Base-by-base conservation (phyloP, 37 sponge, comb jelly and placozoan genomes). In the Aphrocallistes beatrix region DNA sequence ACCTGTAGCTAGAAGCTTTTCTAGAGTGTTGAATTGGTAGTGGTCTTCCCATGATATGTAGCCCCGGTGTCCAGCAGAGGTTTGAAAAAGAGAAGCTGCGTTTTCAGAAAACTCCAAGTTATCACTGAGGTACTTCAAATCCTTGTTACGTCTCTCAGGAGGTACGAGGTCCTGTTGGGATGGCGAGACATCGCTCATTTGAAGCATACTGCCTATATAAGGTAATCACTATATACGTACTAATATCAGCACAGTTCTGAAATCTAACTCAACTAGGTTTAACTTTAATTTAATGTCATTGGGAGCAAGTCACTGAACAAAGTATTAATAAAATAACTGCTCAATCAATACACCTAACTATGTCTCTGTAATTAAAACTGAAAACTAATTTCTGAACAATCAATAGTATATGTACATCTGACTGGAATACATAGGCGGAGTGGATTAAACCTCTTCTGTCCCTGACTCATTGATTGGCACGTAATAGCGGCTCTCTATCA, bases 391-490 rank as follows among this genome's bases (percentile, higher is more conserved):
- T n/a, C n/a, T n/a, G n/a, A n/a, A n/a, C n/a, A n/a, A n/a, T n/a
- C n/a, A n/a, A 84, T 45, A 84, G 21, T 38, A 84, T 42, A 84
- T 9, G 51, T 37, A 50, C 34, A 37, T 30, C 50, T 51, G 34
- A 87, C 1, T 37, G 25, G 37, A 37, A 83, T 1, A 6, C 34
- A 19, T 25, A 8, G n/a, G 17, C 13, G n/a, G 25, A 60, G 28
- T 25, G 8, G 3, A 19, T 13, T 60, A 60, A 37, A 86, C 82
- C 1, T 92, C 90, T 47, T 84, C 85, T 38, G 89, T 87, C 0
- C 93, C 93, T 36, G 90, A 85, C 39, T 93, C 93, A 39, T 85
- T 81, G 37, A 90, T 85, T 23, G 89, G 86, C 34, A 93, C 88
- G n/a, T 83, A 87, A 25, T 87, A 83, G 36, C 88, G 50, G 1